Conservation (phyloP, 2,888 invertebrate species). For the Atrina japonica region DNA sequence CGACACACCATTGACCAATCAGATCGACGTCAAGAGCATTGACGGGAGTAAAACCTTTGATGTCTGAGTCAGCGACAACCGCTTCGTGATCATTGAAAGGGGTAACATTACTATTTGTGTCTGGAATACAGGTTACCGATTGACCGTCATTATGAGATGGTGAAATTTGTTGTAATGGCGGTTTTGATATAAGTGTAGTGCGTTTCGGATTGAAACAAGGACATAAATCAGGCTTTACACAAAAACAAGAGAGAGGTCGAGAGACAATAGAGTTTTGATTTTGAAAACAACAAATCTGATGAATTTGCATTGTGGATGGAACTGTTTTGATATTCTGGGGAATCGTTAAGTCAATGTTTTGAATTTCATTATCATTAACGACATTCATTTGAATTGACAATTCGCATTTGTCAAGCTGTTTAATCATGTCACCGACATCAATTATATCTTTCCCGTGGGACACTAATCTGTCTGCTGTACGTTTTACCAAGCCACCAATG, state of each 20-base stretch:
- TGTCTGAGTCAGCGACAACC: no score
- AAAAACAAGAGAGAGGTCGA: constrained; percentile 9
- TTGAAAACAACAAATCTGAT: no score
- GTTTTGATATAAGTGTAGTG: not conserved
- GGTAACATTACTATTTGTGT: no score
- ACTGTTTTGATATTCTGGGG: not conserved
- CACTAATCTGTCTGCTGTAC: constrained; percentile 26
- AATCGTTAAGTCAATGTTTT: not conserved
- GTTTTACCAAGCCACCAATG: constrained; percentile 17
- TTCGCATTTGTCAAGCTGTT: constrained; percentile 2
- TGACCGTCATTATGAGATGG: not conserved
- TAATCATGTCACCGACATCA: constrained; percentile 1
- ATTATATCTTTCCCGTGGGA: constrained; percentile 21
- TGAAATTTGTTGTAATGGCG: not conserved
- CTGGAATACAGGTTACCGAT: not conserved
- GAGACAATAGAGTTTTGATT: no score
- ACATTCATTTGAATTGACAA: not conserved
- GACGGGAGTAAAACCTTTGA: no score
- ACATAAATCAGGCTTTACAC: constrained; percentile 4
- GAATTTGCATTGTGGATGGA: not conserved
- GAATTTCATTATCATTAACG: not conserved
- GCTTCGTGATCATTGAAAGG: no score
- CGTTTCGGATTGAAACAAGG: constrained; percentile 1
- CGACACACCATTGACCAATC: constrained; percentile 6
- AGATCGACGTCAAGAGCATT: not conserved